Percentiles rank a stretch among this genome's conserved stretches.
Evolutionary conservation across 2,888 invertebrate species (phyloP).

Genomic region (Malachius bipustulatus): DNA sequence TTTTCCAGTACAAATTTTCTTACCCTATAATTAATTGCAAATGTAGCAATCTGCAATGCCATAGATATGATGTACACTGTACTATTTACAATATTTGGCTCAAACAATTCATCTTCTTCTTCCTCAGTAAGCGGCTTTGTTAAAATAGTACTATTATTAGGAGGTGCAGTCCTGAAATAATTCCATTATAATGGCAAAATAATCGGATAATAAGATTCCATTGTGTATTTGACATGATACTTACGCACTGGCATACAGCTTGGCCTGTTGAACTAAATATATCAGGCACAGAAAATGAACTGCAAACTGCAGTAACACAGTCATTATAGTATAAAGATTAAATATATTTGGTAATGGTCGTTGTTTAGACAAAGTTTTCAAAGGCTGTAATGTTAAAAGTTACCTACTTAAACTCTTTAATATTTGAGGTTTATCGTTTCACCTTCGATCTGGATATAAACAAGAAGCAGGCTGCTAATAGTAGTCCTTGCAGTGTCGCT

Average conservation of each 20-base stretch:
- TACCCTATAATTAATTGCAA: conserved; percentile 98
- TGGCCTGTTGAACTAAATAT: conserved; percentile 77
- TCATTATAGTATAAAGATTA: conserved; percentile 91
- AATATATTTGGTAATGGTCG: conserved; percentile 97
- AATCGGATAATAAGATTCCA: no score
- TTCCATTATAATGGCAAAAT: no score
- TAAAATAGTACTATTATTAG: no score
- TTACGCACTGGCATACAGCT: conserved; percentile 58
- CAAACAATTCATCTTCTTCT: conserved; percentile 74
- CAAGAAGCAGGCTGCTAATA: conserved; percentile 93
- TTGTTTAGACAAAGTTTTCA: conserved; percentile 84
- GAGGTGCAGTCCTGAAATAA: no score
- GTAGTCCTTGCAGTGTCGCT: conserved; percentile 91
- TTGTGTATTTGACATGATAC: no score
- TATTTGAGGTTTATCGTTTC: conserved; percentile 16
- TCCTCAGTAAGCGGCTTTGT: no score
- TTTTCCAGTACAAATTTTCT: conserved; percentile 18
- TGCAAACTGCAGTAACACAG: conserved; percentile 87
- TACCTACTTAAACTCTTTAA: background rate
- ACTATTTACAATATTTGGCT: conserved; percentile 90
- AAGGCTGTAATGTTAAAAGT: conserved; percentile 48
- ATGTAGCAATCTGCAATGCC: conserved; percentile 94
- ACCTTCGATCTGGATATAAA: conserved; percentile 98
- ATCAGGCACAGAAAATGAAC: conserved; percentile 89
- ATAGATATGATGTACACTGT: conserved; percentile 98